These are phyloP conservation scores for Morone saxatilis DNA, from an alignment of 2,113 vertebrate species.

Conservation along the genomic window DNA sequence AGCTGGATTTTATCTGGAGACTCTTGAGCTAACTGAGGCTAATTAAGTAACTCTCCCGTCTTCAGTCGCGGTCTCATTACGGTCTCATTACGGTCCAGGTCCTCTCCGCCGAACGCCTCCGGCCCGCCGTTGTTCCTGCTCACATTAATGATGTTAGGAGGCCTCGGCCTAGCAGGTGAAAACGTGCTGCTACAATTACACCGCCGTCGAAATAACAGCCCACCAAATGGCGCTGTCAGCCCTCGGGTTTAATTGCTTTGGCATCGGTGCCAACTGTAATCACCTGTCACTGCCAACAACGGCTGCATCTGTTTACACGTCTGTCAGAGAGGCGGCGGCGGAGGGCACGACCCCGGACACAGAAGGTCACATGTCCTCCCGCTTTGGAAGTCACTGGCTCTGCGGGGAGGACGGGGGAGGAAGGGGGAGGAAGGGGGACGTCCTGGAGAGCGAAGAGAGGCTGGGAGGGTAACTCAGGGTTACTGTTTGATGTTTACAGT, in stretches of 20 bases:
- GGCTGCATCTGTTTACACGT: conserved; percentile 92
- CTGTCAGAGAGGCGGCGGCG: conserved; percentile 87
- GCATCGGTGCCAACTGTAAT: conserved; percentile 91
- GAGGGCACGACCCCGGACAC: conserved; percentile 78
- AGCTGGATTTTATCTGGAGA: too few relatives aligned
- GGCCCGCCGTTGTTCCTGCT: conserved; percentile 67
- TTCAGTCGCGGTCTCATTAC: conserved; percentile 10
- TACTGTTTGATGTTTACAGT: too few relatives aligned
- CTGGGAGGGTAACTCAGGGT: too few relatives aligned
- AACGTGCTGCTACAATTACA: conserved; percentile 85
- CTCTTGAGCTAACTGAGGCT: not conserved
- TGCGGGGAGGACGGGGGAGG: not conserved
- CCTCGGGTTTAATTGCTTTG: conserved; percentile 91
- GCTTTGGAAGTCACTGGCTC: conserved; percentile 39
- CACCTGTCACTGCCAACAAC: conserved; percentile 93
- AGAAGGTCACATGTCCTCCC: conserved; percentile 74
- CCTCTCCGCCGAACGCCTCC: conserved; percentile 56
- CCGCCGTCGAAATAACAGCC: conserved; percentile 86
- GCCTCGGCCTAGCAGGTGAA: conserved; percentile 82
- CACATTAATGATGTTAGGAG: conserved; percentile 81
- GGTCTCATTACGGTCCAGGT: conserved; percentile 17
- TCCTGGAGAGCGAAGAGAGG: too few relatives aligned
- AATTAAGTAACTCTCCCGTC: not conserved
- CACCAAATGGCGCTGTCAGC: conserved; percentile 94
- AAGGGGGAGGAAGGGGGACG: not conserved